phyloP scores from a whole-genome alignment of 1,140 invertebrate genomes.

The Branchinecta lynchi region DNA sequence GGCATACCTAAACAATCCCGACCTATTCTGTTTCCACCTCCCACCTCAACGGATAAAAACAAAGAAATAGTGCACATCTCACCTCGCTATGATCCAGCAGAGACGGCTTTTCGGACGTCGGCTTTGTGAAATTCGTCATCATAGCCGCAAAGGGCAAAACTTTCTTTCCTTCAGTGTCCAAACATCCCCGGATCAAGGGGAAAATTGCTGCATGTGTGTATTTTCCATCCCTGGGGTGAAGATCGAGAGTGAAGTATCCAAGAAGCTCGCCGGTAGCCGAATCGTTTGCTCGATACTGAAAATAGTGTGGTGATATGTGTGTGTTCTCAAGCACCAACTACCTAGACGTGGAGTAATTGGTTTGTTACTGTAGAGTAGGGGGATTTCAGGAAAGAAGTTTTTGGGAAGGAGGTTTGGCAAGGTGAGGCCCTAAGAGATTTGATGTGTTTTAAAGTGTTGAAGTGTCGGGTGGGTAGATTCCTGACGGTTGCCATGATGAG shows the following conservation, averaged over 20 bases:
- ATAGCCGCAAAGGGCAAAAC: slow-evolving; percentile 36
- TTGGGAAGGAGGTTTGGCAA: no score
- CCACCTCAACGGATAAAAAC: no score
- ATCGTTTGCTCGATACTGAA: slow-evolving; percentile 35
- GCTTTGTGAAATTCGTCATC: slow-evolving; percentile 40
- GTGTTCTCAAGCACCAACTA: neutral
- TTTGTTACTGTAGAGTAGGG: no score
- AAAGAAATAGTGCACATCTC: neutral
- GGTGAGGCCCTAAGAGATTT: no score
- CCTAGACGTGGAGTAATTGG: no score
- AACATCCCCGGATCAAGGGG: slow-evolving; percentile 33
- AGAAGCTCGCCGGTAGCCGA: slow-evolving; percentile 29
- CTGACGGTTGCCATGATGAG: no score
- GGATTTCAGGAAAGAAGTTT: no score
- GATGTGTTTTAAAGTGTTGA: no score
- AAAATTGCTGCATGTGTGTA: slow-evolving; percentile 30
- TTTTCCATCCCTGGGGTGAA: slow-evolving; percentile 40
- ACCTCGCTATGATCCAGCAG: slow-evolving; percentile 40
- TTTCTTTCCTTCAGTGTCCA: slow-evolving; percentile 27
- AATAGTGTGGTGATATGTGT: slow-evolving; percentile 15
- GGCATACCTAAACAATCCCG: no score
- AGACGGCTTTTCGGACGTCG: slow-evolving; percentile 36
- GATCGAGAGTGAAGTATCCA: slow-evolving; percentile 40
- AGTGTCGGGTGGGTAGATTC: no score
- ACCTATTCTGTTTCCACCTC: no score